Conservation (phyloP, 2,113 vertebrate genomes). For the Pachypanchax playfairii region DNA sequence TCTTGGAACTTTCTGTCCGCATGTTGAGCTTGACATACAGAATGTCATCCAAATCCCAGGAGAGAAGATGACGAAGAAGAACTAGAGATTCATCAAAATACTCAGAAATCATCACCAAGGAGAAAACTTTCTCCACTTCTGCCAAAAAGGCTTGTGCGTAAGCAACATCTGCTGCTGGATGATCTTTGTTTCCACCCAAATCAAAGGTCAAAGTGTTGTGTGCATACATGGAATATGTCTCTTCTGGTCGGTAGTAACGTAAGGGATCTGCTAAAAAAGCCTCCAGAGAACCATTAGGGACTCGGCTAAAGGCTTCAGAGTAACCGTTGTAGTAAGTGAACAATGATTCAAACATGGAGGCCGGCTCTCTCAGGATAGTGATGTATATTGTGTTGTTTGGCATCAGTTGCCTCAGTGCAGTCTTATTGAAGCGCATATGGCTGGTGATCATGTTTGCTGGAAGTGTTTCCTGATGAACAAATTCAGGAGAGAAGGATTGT, state of each 20-base stretch:
- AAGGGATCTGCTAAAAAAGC: conserved; percentile 81
- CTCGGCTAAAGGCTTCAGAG: conserved; percentile 82
- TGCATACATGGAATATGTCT: conserved; percentile 84
- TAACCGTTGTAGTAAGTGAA: conserved; percentile 88
- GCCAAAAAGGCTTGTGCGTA: conserved; percentile 79
- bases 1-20: conserved; percentile 79
- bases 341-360: conserved; percentile 88
- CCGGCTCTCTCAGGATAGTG: conserved; percentile 86
- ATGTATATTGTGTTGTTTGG: conserved; percentile 83
- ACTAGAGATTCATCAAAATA: conserved; percentile 89
- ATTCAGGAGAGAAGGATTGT: conserved; percentile 78
- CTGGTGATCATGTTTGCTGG: conserved; percentile 82
- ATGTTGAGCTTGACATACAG: conserved; percentile 88
- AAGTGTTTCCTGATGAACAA: conserved; percentile 84
- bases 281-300: conserved; percentile 84
- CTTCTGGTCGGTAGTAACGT: conserved; percentile 81
- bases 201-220: conserved; percentile 86
- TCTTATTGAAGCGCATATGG: conserved; percentile 85
- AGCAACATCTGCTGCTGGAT: conserved; percentile 44
- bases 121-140: conserved; percentile 82
- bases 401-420: conserved; percentile 80
- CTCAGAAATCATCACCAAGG: conserved; percentile 88
- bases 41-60: conserved; percentile 87
- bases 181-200: conserved; percentile 85
- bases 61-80: conserved; percentile 84